These are phyloP conservation scores for Nomada goodeniana DNA, from an alignment of 2,888 invertebrate species.

Conservation along the genomic window DNA sequence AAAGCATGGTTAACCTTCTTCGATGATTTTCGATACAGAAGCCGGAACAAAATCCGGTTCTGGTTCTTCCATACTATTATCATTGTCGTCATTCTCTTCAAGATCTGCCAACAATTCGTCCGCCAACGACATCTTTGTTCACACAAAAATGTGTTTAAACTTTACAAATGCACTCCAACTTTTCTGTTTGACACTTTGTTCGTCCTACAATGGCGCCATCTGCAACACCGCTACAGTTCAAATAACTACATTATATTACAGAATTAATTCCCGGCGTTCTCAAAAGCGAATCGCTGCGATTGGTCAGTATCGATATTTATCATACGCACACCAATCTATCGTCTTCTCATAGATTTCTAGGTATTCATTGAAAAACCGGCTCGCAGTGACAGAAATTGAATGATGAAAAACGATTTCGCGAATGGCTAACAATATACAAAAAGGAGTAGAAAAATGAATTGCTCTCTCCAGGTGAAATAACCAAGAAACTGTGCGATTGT, in stretches of 20 bases:
- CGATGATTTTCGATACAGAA: slow-evolving; percentile 76
- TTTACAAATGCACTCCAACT: not conserved
- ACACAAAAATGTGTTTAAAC: not conserved
- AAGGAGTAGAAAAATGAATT: slow-evolving; percentile 32
- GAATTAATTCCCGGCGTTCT: slow-evolving; percentile 1
- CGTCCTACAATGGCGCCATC: slow-evolving; percentile 16
- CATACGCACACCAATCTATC: slow-evolving; percentile 16
- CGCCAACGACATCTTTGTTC: slow-evolving; percentile 94
- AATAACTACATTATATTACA: not conserved
- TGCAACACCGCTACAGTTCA: not conserved
- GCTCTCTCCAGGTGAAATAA: slow-evolving; percentile 10
- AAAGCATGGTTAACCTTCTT: slow-evolving; percentile 80
- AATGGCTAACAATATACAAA: not conserved
- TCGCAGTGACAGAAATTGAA: not conserved
- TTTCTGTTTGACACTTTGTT: slow-evolving; percentile 5
- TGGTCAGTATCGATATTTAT: slow-evolving; percentile 30
- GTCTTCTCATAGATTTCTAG: not conserved
- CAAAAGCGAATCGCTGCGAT: slow-evolving; percentile 25
- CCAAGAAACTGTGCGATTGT: slow-evolving; percentile 32
- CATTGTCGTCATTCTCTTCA: slow-evolving; percentile 94
- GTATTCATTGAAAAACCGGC: slow-evolving; percentile 6
- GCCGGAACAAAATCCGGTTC: slow-evolving; percentile 78
- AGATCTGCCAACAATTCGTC: slow-evolving; percentile 99
- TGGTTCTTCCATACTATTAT: slow-evolving; percentile 87
- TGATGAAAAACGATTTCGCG: not conserved